Evolutionary conservation across 1,140 invertebrate genomes (phyloP).

Genomic region (Penaeus indicus): DNA sequence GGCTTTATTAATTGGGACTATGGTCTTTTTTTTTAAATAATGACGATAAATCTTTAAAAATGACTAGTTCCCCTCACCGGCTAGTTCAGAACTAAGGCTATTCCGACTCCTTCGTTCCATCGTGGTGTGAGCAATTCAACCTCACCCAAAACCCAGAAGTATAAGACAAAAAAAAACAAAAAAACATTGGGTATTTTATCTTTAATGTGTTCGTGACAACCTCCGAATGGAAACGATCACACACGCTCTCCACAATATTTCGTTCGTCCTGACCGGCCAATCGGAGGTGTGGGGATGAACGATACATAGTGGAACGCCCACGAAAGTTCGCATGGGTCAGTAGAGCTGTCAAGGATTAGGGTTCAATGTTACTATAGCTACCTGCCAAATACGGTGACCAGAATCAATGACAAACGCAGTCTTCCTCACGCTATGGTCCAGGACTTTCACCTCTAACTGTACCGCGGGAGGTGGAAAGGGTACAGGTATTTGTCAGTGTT

Average conservation of each 20-base stretch:
- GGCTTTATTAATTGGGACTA: too few relatives aligned
- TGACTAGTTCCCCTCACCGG: too few relatives aligned
- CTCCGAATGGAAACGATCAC: not conserved
- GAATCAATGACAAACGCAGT: conserved; percentile 2
- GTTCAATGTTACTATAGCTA: conserved; percentile 22
- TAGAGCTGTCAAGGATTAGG: not conserved
- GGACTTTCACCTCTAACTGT: not conserved
- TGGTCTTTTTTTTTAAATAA: too few relatives aligned
- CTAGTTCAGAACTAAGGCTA: too few relatives aligned
- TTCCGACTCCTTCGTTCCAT: too few relatives aligned
- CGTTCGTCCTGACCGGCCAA: not conserved
- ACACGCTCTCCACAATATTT: not conserved
- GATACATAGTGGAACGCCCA: not conserved
- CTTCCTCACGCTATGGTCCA: not conserved
- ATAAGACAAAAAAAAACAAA: too few relatives aligned
- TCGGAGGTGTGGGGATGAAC: not conserved
- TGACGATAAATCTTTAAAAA: too few relatives aligned
- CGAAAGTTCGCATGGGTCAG: not conserved
- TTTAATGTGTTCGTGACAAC: conserved; percentile 13
- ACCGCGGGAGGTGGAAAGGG: too few relatives aligned
- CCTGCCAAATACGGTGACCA: not conserved
- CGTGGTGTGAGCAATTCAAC: too few relatives aligned
- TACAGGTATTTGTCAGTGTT: too few relatives aligned
- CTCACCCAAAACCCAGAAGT: too few relatives aligned
- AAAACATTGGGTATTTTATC: not conserved